phyloP scores from a whole-genome alignment of 2,113 vertebrate species.

The Poicephalus gulielmi region DNA sequence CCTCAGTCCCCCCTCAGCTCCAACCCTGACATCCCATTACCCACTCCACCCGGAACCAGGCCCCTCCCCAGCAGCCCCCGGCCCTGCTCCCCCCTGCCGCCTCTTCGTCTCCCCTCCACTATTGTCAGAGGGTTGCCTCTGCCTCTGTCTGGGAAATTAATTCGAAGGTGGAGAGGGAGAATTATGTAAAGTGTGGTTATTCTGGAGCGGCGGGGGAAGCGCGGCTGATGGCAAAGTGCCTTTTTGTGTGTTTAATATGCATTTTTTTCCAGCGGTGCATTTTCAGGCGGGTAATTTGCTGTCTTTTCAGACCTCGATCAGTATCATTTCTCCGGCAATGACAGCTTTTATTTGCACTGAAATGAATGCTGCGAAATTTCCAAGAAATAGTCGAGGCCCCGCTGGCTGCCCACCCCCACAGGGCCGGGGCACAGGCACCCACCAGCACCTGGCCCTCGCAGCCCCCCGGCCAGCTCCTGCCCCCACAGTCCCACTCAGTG shows the following conservation, averaged over 20 bases:
- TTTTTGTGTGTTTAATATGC: conserved; percentile 85
- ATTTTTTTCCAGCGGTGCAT: conserved; percentile 75
- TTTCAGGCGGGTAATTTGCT: conserved; percentile 83
- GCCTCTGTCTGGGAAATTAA: conserved; percentile 70
- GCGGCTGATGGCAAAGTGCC: conserved; percentile 75
- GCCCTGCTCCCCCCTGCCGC: not conserved
- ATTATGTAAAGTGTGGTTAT: conserved; percentile 79
- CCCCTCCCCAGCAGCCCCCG: not conserved
- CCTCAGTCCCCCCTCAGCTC: not conserved
- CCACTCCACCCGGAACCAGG: fast-evolving
- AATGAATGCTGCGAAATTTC: conserved; percentile 82
- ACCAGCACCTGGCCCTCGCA: not conserved
- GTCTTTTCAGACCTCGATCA: conserved; percentile 83
- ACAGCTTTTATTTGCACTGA: conserved; percentile 84
- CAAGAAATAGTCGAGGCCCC: conserved; percentile 79
- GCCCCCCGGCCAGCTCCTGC: not conserved
- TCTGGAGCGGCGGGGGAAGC: conserved; percentile 64
- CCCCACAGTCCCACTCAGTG: fast-evolving
- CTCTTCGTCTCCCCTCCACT: not conserved
- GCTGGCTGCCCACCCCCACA: conserved; percentile 66
- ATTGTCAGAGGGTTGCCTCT: conserved; percentile 66
- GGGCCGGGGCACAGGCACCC: not conserved
- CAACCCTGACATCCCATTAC: not conserved
- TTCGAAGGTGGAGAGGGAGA: conserved; percentile 74
- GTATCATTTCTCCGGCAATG: conserved; percentile 83